A percentile compares a stretch with the other conserved stretches of the same genome.
Evolutionary conservation across 2,888 invertebrate genomes (phyloP).

Genomic region (Nysson spinosus): DNA sequence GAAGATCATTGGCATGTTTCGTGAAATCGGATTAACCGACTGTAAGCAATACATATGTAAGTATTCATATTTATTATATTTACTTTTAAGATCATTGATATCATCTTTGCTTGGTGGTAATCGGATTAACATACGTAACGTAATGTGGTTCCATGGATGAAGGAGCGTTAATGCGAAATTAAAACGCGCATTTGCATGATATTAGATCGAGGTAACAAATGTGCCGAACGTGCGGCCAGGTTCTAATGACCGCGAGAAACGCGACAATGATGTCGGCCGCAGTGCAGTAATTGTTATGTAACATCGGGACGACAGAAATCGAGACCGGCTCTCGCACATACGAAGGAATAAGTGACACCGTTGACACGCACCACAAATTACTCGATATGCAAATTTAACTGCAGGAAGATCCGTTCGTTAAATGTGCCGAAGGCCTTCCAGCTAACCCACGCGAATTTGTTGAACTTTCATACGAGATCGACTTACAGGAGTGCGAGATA

Average conservation of each 20-base stretch:
- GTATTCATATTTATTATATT: no score
- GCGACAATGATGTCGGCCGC: conserved; percentile 26
- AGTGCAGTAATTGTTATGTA: conserved; percentile 62
- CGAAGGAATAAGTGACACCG: conserved; percentile 45
- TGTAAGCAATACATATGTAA: no score
- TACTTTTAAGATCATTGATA: no score
- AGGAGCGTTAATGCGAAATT: no score
- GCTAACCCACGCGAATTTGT: conserved; percentile 47
- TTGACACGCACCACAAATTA: conserved; percentile 56
- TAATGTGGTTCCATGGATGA: no score
- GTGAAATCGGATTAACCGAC: no score
- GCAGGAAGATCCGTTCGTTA: conserved; percentile 72
- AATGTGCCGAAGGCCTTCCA: conserved; percentile 62
- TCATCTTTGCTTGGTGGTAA: no score
- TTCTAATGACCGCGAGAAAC: conserved; percentile 28
- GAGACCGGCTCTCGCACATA: conserved; percentile 52
- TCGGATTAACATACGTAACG: no score
- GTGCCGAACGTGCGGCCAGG: conserved; percentile 1
- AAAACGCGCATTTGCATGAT: background rate
- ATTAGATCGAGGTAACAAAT: conserved; percentile 4
- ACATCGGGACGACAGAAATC: conserved; percentile 61
- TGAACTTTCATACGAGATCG: conserved; percentile 8
- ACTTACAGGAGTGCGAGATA: no score
- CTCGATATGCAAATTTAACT: conserved; percentile 73
- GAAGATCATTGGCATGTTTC: no score